Base-by-base conservation (phyloP, 2,113 vertebrate genomes). In the Burhinus oedicnemus region DNA sequence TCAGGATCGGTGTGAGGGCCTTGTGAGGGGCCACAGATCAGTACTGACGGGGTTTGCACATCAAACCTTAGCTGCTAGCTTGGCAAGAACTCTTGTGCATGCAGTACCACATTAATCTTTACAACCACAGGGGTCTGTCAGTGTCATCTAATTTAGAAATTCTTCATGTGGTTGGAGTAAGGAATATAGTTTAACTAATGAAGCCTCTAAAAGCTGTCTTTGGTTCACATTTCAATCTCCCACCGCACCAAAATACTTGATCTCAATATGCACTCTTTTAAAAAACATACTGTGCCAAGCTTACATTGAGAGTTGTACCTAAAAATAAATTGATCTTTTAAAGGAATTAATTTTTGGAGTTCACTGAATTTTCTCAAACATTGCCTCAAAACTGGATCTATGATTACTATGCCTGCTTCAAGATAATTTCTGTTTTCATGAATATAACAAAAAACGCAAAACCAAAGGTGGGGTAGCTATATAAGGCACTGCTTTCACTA, bases 41-140 rank as follows among this genome's bases (percentile, higher is more conserved):
- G 30, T 16, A 4, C 34, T 4, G 13, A 5, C 4, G 40, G 45
- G 25, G 22, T 44, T 76, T 23, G 19, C 5, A 0, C 2, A 19
- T 40, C 65, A 52, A 62, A 47, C 42, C 12, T 42, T 5, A 52
- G 20, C 74, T 74, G 9, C 44, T 22, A 22, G 54, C 34, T 18
- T 15, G 14, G 61, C 26, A 38, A 27, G 70, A 45, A 21, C 27
- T 14, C 30, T 22, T 40, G 8, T 22, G 32, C 27, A 29, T 54
- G 30, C 58, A 69, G 29, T 29, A 57, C 54, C 58, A 49, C 11
- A 0, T 8, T 34, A 49, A 47, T 5, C 44, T 76, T 40, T 11
- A 23, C 32, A 45, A 4, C 7, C 52, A 60, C 34, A 69, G 15
- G 11, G 15, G 6, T 34, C 49, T 57, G 54, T 25, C 15, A 40